Evolutionary conservation across 2,797 vertebrate species (phyloP), one percentile per base, ranked within the genome.

Genomic region (Xenopus petersii): DNA sequence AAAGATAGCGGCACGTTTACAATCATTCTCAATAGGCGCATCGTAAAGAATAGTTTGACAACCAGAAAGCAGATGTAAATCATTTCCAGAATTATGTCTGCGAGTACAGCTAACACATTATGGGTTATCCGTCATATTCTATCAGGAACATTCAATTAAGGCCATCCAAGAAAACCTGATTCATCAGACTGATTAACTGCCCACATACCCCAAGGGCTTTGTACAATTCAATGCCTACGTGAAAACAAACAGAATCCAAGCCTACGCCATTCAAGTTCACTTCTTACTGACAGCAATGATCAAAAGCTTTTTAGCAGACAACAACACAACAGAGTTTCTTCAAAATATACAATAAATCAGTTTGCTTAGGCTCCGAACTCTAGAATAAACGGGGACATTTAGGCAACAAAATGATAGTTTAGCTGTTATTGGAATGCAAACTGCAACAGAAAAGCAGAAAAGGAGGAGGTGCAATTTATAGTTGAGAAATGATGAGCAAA

Each of bases 91-190:
- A 47, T 51, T 58, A 21, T 3, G 59, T 13, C 71, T 70, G 64
- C 49, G 60, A 69, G 65, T 42, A 65, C 51, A 24, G 65, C 70
- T 58, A 65, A 69, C 70, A 67, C 73, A 69, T 73, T 64, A 78
- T 64, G 65, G 76, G 76, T 74, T 73, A 79, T 74, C 67, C 66
- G 76, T 70, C 76, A 74, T 70, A 71, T 70, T 73, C 76, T 74
- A 79, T 70, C 71, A 79, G 61, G 68, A 79, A 70, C 71, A 70
- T 74, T 74, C 71, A 79, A 79, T 79, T 79, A 74, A 70, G 61
- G 16, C 7, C 36, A 47, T 10, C 42, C 51, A 60, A 74, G 70
- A 74, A 46, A 48, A 64, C 76, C 71, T 79, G 71, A 79, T 79
- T 79, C 54, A 79, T 79, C 71, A 70, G 26, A 64, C 71, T 74